Conservation (phyloP, 1,140 invertebrate genomes). For the Phenacoccus solenopsis region DNA sequence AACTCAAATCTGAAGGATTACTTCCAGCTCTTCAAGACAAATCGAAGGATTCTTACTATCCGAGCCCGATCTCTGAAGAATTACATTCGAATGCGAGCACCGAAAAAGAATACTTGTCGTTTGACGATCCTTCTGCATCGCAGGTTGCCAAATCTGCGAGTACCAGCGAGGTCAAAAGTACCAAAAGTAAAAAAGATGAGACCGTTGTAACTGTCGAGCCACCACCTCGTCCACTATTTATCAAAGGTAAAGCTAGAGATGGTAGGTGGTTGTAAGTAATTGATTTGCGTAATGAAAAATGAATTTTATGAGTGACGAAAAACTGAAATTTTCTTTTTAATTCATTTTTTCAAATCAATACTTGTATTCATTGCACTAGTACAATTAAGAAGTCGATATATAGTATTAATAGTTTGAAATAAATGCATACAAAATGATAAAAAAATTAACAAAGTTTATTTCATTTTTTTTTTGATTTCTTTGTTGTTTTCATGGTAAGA, state of each 20-base stretch:
- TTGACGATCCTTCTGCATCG: background rate
- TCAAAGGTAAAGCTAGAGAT: background rate
- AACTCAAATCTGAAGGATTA: background rate
- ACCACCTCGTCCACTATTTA: background rate
- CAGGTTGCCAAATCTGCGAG: background rate
- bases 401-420: too few species aligned
- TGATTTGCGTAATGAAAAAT: too few species aligned
- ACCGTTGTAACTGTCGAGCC: background rate
- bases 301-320: too few species aligned
- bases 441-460: conserved; percentile 4
- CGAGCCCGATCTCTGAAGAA: background rate
- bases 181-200: background rate
- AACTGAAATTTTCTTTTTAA: too few species aligned
- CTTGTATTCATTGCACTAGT: too few species aligned
- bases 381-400: too few species aligned
- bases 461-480: background rate
- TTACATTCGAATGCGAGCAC: too few species aligned
- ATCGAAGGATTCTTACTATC: background rate
- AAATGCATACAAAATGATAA: too few species aligned
- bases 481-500: background rate
- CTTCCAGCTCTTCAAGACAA: background rate
- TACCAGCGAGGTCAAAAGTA: background rate
- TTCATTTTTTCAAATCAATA: too few species aligned
- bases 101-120: too few species aligned
- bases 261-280: background rate